phyloP scores from a whole-genome alignment of 2,888 invertebrate species.

The Orthosia cruda region DNA sequence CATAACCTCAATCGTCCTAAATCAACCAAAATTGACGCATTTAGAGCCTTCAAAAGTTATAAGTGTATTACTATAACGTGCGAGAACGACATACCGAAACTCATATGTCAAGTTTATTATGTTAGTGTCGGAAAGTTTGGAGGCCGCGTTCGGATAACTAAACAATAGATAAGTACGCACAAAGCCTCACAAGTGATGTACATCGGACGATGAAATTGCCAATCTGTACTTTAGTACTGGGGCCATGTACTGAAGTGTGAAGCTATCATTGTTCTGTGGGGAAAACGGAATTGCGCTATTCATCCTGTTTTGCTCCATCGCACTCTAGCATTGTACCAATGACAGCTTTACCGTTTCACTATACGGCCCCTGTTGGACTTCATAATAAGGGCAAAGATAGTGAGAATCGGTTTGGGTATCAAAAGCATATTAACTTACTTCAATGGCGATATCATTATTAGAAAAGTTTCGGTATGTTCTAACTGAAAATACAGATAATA shows the following conservation, averaged over 20 bases:
- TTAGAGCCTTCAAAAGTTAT: constrained; percentile 55
- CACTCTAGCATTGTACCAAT: constrained; percentile 5
- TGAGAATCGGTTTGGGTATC: neutral
- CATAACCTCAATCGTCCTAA: constrained; percentile 38
- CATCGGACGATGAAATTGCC: constrained; percentile 58
- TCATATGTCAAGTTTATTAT: constrained; percentile 72
- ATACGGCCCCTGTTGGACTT: neutral
- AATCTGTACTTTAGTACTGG: constrained; percentile 48
- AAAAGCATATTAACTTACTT: neutral
- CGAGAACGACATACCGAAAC: constrained; percentile 57
- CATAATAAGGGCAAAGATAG: neutral
- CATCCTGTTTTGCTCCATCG: constrained; percentile 3
- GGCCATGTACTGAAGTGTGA: constrained; percentile 24
- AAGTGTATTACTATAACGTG: constrained; percentile 58
- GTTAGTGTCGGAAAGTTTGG: constrained; percentile 70
- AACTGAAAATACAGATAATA: neutral
- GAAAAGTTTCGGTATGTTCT: neutral
- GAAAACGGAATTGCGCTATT: constrained; percentile 33
- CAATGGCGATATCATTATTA: constrained; percentile 1
- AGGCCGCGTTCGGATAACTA: constrained; percentile 43
- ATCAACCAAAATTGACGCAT: constrained; percentile 58
- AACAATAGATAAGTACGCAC: constrained; percentile 52
- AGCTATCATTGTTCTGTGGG: constrained; percentile 44
- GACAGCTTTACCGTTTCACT: constrained; percentile 8
- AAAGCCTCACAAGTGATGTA: constrained; percentile 64